Base-by-base conservation (phyloP, 2,888 invertebrate genomes). In the Molanna angustata region DNA sequence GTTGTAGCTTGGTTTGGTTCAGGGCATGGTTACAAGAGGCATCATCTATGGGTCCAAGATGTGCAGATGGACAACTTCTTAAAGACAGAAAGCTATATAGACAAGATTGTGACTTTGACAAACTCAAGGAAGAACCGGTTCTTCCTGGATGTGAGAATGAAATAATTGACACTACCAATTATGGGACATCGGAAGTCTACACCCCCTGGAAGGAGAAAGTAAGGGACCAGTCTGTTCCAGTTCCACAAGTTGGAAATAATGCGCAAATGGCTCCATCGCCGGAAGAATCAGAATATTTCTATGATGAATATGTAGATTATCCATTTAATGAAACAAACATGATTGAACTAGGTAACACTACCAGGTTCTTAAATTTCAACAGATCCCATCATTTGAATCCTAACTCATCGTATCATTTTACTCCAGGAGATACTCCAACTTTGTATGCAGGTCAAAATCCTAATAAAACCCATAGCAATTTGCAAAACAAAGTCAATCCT, bases 1-100 rank as follows among this genome's bases (percentile, higher is more conserved):
- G 88, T 43, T 93, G 93, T 65, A 85, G 84, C 58, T 80, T 90
- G 68, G 77, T 89, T 48, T 93, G 93, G 93, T 71, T 93, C 2
- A 83, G 89, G 62, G 86, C 85, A 2, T 92, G 91, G 91, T 70
- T 91, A 19, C 83, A 84, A 57, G 89, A 90, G 67, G 83, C 85
- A 0, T 82, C 85, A 18, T 77, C 83, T 2, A 79, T 84, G 4
- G 90, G 90, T 2, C 91, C 91, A 3, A 81, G 83, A 64, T 92
- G 91, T 66, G 80, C 83, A 19, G 90, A 91, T 64, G 91, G 91
- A 1, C 83, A 84, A 14, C 76, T 86, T 11, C 76, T 91, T n/a
- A 82, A 85, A 61, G 84, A 86, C 59, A 80, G 86, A 64, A 80
- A 86, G 40, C 79, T 90, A 56, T 83, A 86, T 9, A 78, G 84